These are phyloP conservation scores for Tribolium madens DNA, from an alignment of 1,140 invertebrate genomes.

Conservation along the genomic window DNA sequence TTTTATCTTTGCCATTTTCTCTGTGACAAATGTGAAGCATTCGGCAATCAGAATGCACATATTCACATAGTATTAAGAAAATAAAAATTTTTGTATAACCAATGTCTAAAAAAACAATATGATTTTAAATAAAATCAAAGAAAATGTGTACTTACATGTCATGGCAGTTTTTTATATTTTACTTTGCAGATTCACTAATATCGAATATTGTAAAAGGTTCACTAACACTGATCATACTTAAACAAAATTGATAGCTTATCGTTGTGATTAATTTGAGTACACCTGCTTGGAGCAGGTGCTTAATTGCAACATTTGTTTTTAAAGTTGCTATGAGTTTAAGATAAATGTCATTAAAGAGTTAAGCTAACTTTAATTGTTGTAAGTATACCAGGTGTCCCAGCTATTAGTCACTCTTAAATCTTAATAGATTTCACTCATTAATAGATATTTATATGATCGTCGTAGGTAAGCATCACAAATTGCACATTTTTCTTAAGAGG, in stretches of 20 bases:
- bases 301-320: constrained; percentile 12
- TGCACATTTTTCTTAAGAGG: no score
- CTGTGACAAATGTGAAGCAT: constrained; percentile 49
- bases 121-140: neutral
- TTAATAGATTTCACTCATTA: no score
- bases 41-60: constrained; percentile 40
- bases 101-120: neutral
- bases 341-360: no score
- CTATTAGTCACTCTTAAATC: no score
- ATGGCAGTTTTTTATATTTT: neutral
- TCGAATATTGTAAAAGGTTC: neutral
- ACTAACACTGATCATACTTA: neutral
- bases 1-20: constrained; percentile 44
- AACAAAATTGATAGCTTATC: constrained; percentile 18
- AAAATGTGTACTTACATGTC: neutral
- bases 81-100: neutral
- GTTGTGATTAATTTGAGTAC: neutral
- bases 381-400: no score
- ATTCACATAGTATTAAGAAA: neutral
- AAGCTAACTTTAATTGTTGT: no score
- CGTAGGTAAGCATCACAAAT: no score
- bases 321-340: no score
- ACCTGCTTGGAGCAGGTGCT: constrained; percentile 4
- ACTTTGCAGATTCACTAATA: neutral
- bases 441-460: no score